phyloP scores from a whole-genome alignment of 1,140 invertebrate species.

The Pinna nobilis region DNA sequence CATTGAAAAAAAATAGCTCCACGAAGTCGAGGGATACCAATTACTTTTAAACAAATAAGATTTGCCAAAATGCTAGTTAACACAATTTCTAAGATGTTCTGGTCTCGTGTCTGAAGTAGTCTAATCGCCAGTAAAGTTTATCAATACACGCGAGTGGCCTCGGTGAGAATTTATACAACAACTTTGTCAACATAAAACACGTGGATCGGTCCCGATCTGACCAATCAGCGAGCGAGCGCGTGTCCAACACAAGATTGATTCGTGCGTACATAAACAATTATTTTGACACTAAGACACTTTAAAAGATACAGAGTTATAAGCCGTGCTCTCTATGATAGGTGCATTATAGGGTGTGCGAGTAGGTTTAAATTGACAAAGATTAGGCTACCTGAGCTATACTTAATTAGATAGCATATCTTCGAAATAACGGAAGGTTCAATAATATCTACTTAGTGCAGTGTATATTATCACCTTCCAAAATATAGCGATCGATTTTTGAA shows the following conservation, averaged over 20 bases:
- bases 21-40: neutral
- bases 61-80: neutral
- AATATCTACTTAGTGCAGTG: too few relatives aligned
- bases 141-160: neutral
- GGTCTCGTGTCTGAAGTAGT: neutral
- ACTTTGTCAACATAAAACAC: neutral
- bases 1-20: neutral
- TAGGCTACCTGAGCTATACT: neutral
- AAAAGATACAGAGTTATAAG: neutral
- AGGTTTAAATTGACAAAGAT: neutral
- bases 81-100: neutral
- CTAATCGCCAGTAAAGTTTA: neutral
- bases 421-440: too few relatives aligned
- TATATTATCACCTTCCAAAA: too few relatives aligned
- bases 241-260: neutral
- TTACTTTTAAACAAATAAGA: neutral
- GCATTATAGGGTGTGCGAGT: neutral
- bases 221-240: constrained; percentile 4
- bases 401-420: neutral
- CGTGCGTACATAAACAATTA: constrained; percentile 10
- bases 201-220: neutral
- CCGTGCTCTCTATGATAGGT: constrained; percentile 15
- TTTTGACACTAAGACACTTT: constrained; percentile 24
- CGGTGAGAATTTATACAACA: neutral
- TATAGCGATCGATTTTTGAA: too few relatives aligned